Conservation (phyloP, 2,797 vertebrate species). For the Emydoidea blandingii region DNA sequence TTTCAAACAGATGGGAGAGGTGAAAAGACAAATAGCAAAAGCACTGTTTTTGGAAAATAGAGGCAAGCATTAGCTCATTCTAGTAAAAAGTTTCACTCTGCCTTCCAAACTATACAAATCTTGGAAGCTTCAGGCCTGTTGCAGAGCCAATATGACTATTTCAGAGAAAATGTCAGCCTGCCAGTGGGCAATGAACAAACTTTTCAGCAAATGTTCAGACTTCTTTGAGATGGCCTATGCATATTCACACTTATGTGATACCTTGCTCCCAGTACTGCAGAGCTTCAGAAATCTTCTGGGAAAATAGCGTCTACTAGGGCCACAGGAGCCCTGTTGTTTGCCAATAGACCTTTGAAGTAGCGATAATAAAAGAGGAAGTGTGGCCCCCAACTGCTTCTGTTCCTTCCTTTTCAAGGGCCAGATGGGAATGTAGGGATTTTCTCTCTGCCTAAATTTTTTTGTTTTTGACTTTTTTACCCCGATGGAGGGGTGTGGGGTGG, state of each 20-base stretch:
- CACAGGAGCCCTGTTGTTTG: not conserved
- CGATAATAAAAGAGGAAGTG: not conserved
- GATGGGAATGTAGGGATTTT: not conserved
- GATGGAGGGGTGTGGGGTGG: not conserved
- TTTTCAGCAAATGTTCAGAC: not conserved
- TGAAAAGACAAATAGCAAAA: not conserved
- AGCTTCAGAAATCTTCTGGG: conserved; percentile 14
- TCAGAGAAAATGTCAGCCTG: conserved; percentile 9
- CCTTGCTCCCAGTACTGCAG: not conserved
- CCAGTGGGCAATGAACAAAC: not conserved
- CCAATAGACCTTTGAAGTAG: not conserved
- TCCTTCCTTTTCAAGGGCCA: not conserved
- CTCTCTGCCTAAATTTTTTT: not conserved
- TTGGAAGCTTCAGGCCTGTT: not conserved
- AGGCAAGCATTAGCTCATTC: not conserved
- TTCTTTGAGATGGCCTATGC: not conserved
- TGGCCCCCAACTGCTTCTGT: not conserved
- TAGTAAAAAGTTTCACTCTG: not conserved
- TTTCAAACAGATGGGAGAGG: not conserved
- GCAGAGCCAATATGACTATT: not conserved
- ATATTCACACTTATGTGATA: conserved; percentile 3
- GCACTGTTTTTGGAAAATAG: not conserved
- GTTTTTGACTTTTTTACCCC: not conserved
- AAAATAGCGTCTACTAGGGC: not conserved
- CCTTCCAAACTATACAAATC: not conserved